Percentiles rank a stretch among this genome's conserved stretches.
These are phyloP conservation scores for Schizotus pectinicornis DNA, from an alignment of 2,888 invertebrate genomes.

Conservation along the genomic window DNA sequence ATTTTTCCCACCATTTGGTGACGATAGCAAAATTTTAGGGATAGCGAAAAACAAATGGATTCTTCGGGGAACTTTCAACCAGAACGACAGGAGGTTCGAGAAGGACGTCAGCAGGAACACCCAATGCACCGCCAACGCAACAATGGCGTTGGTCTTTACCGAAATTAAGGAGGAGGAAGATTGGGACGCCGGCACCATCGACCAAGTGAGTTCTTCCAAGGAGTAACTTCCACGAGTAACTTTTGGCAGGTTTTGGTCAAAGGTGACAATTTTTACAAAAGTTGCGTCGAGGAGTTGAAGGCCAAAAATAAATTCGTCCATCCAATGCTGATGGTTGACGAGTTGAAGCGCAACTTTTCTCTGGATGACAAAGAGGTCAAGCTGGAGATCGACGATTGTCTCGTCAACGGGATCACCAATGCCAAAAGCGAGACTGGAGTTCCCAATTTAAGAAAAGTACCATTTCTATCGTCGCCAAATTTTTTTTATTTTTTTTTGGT, in stretches of 20 bases:
- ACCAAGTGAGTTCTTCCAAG: conserved; percentile 47
- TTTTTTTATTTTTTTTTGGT: neutral
- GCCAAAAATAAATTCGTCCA: conserved; percentile 45
- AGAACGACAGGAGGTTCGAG: conserved; percentile 50
- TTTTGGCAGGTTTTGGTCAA: conserved; percentile 49
- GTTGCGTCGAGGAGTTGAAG: conserved; percentile 46
- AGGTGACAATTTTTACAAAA: conserved; percentile 58
- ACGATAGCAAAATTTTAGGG: neutral
- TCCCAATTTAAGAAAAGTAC: conserved; percentile 29
- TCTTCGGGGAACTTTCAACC: conserved; percentile 53
- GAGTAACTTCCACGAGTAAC: neutral
- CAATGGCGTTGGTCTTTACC: conserved; percentile 53
- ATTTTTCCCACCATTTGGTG: neutral
- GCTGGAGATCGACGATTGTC: conserved; percentile 51
- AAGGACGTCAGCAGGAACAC: conserved; percentile 53
- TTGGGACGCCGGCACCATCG: conserved; percentile 55
- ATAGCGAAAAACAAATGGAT: conserved; percentile 50
- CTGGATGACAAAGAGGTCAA: conserved; percentile 48
- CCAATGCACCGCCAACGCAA: conserved; percentile 59
- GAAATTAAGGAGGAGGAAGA: conserved; percentile 47
- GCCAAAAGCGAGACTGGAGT: conserved; percentile 35
- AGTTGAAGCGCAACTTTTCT: conserved; percentile 53
- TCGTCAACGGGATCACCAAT: conserved; percentile 49
- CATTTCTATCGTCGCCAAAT: neutral
- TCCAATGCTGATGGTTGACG: conserved; percentile 48